Evolutionary conservation across 2,113 vertebrate species (phyloP), one percentile per base, ranked within the genome.

Genomic region (Catharus bicknelli): DNA sequence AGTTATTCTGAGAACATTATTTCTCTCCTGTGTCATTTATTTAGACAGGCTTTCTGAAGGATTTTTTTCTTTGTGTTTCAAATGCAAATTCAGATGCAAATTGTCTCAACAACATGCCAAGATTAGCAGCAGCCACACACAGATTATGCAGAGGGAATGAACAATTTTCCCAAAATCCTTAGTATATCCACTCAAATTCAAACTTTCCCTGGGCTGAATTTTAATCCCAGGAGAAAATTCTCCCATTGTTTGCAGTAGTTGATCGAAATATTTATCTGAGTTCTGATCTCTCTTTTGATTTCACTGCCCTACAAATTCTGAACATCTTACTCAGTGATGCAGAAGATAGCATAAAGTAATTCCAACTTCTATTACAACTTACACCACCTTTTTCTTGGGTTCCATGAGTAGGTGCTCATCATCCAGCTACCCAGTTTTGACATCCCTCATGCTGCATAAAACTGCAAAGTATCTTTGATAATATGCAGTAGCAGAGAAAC

Each of bases 31-130:
- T 26, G 26, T 62, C 32, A 86, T 87, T 73, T 76, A 42, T 80
- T 87, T 83, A 59, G 54, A 26, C 16, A 73, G 18, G 4, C 29
- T 77, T 93, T 59, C n/a, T 77, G 51, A 16, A 55, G 48, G 26
- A 77, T 88, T 88, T 76, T 80, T 54, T 73, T 83, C n/a, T 74
- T 18, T 43, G n/a, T 63, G 22, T 75, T 94, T 94, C 92, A 91
- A 80, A 94, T 74, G 67, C 51, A 94, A 93, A 95, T 89, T 87
- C 55, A 80, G 54, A 91, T 76, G 59, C 27, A 88, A 94, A 92
- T 86, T 81, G 16, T 83, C 75, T 91, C 67, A 90, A 85, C 27
- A 93, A 38, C 47, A 69, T 51, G 50, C 43, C 81, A 90, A 70
- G 68, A 86, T 90, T 90, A 95, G 55, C 47, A 90, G n/a, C 55